Percentiles rank a stretch among this genome's conserved stretches.
phyloP scores from a whole-genome alignment of 2,113 vertebrate genomes.

The Neopipo cinnamomea region DNA sequence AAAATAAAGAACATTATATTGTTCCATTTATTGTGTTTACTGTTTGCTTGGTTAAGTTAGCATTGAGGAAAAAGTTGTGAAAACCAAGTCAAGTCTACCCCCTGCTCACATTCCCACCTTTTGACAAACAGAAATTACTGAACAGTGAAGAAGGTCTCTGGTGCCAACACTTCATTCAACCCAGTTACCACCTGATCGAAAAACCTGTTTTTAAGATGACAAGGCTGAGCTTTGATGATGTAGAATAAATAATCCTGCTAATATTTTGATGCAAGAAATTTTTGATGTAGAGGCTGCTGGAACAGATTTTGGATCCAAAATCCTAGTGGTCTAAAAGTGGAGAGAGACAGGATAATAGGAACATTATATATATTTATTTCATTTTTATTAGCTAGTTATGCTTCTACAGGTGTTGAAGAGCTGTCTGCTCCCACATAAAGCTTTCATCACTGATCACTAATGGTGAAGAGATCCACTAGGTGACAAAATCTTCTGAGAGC shows the following conservation, averaged over 20 bases:
- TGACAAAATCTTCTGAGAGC: background rate
- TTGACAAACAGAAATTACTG: background rate
- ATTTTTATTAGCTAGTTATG: background rate
- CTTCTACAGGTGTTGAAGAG: background rate
- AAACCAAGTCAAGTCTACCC: background rate
- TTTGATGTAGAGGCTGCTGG: background rate
- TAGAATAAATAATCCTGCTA: background rate
- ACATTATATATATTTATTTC: background rate
- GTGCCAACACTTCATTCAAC: background rate
- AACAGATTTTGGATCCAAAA: background rate
- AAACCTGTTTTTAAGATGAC: background rate
- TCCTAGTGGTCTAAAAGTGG: background rate
- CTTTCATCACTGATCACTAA: background rate
- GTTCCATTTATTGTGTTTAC: background rate
- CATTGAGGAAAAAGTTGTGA: background rate
- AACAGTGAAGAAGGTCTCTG: background rate
- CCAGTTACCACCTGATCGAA: background rate
- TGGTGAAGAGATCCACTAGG: background rate
- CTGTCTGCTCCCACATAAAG: background rate
- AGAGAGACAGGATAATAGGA: background rate
- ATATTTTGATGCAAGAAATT: background rate
- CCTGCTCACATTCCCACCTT: rapidly evolving
- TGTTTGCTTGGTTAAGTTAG: background rate
- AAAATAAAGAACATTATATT: background rate
- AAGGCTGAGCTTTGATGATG: background rate